These are phyloP conservation scores for Cecidostiba fungosa DNA, from an alignment of 2,888 invertebrate species.

Conservation along the genomic window DNA sequence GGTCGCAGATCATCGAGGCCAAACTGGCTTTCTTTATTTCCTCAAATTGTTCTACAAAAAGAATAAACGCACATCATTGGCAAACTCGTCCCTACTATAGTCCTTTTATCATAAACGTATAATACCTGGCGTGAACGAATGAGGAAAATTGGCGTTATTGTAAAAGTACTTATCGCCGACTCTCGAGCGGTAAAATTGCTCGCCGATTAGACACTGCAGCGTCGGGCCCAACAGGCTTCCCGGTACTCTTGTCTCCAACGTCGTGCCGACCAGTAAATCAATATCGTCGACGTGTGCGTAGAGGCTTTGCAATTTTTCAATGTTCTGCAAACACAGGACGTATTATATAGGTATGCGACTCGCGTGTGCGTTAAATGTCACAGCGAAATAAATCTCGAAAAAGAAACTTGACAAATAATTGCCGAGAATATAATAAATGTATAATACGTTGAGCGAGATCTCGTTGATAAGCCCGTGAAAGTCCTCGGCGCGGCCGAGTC, in stretches of 20 bases:
- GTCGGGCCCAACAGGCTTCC: constrained; percentile 82
- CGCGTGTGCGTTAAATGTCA: too few species aligned
- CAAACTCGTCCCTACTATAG: too few species aligned
- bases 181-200: constrained; percentile 81
- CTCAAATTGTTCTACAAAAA: constrained; percentile 61
- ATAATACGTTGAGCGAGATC: constrained; percentile 76
- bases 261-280: constrained; percentile 81
- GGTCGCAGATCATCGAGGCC: constrained; percentile 79
- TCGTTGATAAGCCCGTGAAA: constrained; percentile 77
- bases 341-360: too few species aligned
- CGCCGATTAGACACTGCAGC: constrained; percentile 81
- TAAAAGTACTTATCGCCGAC: constrained; percentile 82
- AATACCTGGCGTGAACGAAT: constrained; percentile 74
- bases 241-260: constrained; percentile 80
- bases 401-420: too few species aligned
- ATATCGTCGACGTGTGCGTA: constrained; percentile 82
- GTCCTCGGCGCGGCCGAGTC: constrained; percentile 72
- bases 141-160: constrained; percentile 72
- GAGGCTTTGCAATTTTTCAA: constrained; percentile 73
- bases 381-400: background rate
- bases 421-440: too few species aligned
- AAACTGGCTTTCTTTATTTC: constrained; percentile 79
- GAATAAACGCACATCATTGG: background rate
- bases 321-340: constrained; percentile 70
- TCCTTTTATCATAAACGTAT: background rate